Conservation (phyloP, 92 coral and sea anemone species). For the Siderastrea radians region DNA sequence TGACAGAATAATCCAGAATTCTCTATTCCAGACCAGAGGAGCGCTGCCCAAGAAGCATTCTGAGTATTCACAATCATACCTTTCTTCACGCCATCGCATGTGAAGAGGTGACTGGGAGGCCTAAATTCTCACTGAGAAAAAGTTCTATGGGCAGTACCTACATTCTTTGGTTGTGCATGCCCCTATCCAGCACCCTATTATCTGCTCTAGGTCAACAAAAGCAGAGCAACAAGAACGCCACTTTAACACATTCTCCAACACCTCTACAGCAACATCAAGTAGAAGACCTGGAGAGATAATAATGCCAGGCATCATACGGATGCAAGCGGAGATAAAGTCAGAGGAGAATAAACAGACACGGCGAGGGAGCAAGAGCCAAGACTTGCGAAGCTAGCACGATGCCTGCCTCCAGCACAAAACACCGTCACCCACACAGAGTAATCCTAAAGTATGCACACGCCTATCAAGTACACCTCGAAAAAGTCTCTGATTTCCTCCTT, state of each 20-base stretch:
- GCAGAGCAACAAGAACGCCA: conserved; percentile 42
- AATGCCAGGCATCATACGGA: conserved; percentile 41
- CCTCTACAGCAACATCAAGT: conserved; percentile 41
- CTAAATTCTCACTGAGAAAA: conserved; percentile 27
- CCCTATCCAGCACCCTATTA: conserved; percentile 16
- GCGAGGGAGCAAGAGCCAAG: conserved; percentile 43
- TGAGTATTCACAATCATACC: conserved; percentile 35
- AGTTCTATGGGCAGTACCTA: conserved; percentile 44
- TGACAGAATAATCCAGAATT: conserved; percentile 18
- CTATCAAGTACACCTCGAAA: conserved; percentile 51
- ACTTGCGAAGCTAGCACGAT: conserved; percentile 46
- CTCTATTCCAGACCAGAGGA: conserved; percentile 9
- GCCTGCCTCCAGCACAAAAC: conserved; percentile 43
- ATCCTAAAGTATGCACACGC: conserved; percentile 14
- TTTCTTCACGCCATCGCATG: conserved; percentile 40
- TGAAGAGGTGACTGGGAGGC: conserved; percentile 20
- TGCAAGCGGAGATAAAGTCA: conserved; percentile 51
- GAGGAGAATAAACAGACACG: conserved; percentile 10
- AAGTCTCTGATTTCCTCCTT: conserved; percentile 44
- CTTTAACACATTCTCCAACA: conserved; percentile 30
- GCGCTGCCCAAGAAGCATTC: conserved; percentile 24
- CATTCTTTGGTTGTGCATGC: conserved; percentile 42
- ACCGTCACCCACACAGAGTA: conserved; percentile 36
- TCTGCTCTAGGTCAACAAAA: conserved; percentile 21
- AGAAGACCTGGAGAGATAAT: conserved; percentile 61